A percentile compares a stretch with the other conserved stretches of the same genome.
Evolutionary conservation across 1,140 invertebrate species (phyloP).

Genomic region (Drosophila azteca): DNA sequence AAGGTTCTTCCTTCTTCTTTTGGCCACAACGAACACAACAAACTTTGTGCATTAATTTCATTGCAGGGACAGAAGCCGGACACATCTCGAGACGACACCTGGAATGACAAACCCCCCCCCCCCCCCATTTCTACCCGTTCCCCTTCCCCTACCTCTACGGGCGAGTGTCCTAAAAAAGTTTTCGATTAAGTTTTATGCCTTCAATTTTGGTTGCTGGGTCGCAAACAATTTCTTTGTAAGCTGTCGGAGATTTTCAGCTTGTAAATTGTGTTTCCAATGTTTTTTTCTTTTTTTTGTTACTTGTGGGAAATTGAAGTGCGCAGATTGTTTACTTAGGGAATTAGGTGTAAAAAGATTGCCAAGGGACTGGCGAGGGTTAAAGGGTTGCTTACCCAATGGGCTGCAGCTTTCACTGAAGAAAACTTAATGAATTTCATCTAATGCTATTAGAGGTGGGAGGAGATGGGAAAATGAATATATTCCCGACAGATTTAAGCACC

Average conservation of each 20-base stretch:
- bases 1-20: conserved; percentile 40
- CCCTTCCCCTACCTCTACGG: conserved; percentile 29
- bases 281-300: not conserved
- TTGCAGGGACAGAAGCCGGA: conserved; percentile 60
- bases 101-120: conserved; percentile 64
- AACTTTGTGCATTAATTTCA: conserved; percentile 81
- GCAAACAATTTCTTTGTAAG: conserved; percentile 63
- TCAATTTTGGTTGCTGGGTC: conserved; percentile 45
- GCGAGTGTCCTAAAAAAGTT: conserved; percentile 62
- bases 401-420: not conserved
- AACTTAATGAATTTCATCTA: conserved; percentile 29
- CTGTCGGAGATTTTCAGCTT: conserved; percentile 59
- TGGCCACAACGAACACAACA: conserved; percentile 51
- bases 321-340: conserved; percentile 69
- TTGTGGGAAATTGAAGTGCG: conserved; percentile 65
- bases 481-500: too few species aligned
- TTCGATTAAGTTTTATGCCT: conserved; percentile 73
- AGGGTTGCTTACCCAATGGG: conserved; percentile 1
- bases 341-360: conserved; percentile 31
- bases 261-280: conserved; percentile 40
- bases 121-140: not conserved
- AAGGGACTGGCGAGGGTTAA: conserved; percentile 34
- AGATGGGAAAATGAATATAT: too few species aligned
- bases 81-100: conserved; percentile 31
- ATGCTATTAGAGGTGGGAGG: conserved; percentile 14